These are phyloP conservation scores for Onthophagus sagittarius DNA, from an alignment of 2,888 invertebrate species.

Conservation along the genomic window DNA sequence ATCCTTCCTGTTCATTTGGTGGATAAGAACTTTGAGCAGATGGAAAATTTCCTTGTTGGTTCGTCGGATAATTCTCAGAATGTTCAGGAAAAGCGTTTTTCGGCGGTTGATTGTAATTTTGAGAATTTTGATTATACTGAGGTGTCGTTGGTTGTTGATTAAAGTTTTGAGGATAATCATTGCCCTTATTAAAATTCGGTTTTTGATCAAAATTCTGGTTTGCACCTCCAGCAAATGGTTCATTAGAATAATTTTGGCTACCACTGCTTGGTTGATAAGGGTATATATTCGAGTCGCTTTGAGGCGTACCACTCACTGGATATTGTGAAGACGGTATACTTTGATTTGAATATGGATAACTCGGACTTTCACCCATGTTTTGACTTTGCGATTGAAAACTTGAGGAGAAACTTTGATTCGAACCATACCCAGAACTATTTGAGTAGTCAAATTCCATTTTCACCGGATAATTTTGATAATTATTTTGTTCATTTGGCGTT, in stretches of 20 bases:
- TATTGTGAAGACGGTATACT: slow-evolving; percentile 27
- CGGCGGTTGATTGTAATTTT: slow-evolving; percentile 16
- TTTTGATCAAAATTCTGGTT: slow-evolving; percentile 12
- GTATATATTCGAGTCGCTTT: slow-evolving; percentile 22
- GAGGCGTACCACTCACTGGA: slow-evolving; percentile 17
- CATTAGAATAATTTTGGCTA: background rate
- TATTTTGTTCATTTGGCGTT: background rate
- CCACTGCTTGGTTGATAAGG: background rate
- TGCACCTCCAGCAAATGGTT: background rate
- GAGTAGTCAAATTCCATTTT: slow-evolving; percentile 6
- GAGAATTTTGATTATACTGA: slow-evolving; percentile 1
- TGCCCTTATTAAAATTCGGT: background rate
- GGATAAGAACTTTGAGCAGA: slow-evolving; percentile 1
- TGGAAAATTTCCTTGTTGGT: slow-evolving; percentile 12
- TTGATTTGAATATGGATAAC: slow-evolving; percentile 31
- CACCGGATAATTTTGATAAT: slow-evolving; percentile 5
- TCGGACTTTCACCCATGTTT: slow-evolving; percentile 29
- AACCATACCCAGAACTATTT: background rate
- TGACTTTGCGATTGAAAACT: slow-evolving; percentile 9
- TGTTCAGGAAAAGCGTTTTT: slow-evolving; percentile 14
- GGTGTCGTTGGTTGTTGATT: background rate
- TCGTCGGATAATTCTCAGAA: background rate
- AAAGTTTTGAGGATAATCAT: background rate
- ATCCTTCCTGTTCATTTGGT: background rate
- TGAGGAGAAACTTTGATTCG: slow-evolving; percentile 1